Base-by-base conservation (phyloP, 1,140 invertebrate species). In the Conus betulinus region DNA sequence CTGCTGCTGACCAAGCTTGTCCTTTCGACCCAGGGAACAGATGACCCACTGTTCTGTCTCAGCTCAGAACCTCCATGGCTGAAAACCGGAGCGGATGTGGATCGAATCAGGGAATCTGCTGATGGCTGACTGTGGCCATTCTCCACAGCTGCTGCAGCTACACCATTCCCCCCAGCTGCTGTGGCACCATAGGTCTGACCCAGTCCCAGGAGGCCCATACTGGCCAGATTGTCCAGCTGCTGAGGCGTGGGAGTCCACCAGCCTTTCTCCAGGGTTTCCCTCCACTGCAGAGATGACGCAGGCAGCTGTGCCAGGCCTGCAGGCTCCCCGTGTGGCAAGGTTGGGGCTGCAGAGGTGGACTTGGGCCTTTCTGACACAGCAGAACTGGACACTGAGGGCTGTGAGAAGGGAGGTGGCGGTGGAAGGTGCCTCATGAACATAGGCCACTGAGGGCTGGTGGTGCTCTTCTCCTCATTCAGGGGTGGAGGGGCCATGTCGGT, bases 191-290 rank as follows among this genome's bases (percentile, higher is more conserved):
- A 39, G 76, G 11, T 39, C 7, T 27, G 76, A 7, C 25, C 76
- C 76, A 78, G 76, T 1, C 76, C 51, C 51, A 81, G 51, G 13
- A 81, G 79, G 15, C 79, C 79, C 79, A 81, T 81, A 51, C 84
- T 85, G 53, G 85, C 89, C 17, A 90, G 87, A 57, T 89, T 89
- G 63, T 91, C 76, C 8, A 91, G 84, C 57, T 91, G 89, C 74
- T 84, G 84, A 57, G 87, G 89, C 85, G 89, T 92, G 25, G 89
- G 85, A 74, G 60, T 88, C 91, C 90, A 91, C 89, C 90, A 90
- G 7, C 90, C 91, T 83, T 89, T 81, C 74, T 90, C 89, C 79
- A 92, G 57, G 15, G 89, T 76, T 63, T 89, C 89, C 76, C 84
- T 53, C 15, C 89, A 71, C 39, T 85, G 74, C 51, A 60, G 82